phyloP scores from a whole-genome alignment of 2,797 vertebrate genomes.

The Podarcis lilfordi region DNA sequence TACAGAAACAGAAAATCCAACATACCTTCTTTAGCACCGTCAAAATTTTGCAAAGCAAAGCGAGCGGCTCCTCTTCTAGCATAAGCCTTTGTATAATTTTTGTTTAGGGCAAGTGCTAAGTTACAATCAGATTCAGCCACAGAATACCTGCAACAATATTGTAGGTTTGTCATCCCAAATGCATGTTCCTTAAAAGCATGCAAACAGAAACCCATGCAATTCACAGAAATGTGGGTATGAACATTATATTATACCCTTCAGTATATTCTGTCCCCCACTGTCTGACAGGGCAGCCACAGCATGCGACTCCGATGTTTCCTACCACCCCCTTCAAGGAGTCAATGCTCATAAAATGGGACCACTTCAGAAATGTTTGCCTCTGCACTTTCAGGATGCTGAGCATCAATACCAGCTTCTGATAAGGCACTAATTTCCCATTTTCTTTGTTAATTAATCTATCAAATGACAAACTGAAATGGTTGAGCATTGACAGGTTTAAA shows the following conservation, averaged over 20 bases:
- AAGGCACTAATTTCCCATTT: not conserved
- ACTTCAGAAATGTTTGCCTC: not conserved
- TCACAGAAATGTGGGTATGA: not conserved
- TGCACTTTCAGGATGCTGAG: not conserved
- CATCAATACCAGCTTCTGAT: not conserved
- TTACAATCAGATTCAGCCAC: conserved; percentile 97
- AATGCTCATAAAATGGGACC: not conserved
- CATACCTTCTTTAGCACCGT: conserved; percentile 90
- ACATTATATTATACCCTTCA: not conserved
- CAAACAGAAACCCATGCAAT: not conserved
- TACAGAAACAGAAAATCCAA: accelerated
- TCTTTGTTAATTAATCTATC: not conserved
- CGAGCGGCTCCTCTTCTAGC: conserved; percentile 88
- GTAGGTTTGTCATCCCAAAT: not conserved
- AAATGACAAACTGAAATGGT: not conserved
- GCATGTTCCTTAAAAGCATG: not conserved
- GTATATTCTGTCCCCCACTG: not conserved
- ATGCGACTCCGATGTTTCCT: not conserved
- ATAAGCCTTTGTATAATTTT: conserved; percentile 88
- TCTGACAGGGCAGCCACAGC: not conserved
- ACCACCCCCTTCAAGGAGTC: not conserved
- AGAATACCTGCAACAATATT: conserved; percentile 81
- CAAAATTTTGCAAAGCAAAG: conserved; percentile 83
- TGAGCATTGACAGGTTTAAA: not conserved
- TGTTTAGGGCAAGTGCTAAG: conserved; percentile 90